These are phyloP conservation scores for Pogonomyrmex barbatus DNA, from an alignment of 1,140 invertebrate species.

Conservation along the genomic window DNA sequence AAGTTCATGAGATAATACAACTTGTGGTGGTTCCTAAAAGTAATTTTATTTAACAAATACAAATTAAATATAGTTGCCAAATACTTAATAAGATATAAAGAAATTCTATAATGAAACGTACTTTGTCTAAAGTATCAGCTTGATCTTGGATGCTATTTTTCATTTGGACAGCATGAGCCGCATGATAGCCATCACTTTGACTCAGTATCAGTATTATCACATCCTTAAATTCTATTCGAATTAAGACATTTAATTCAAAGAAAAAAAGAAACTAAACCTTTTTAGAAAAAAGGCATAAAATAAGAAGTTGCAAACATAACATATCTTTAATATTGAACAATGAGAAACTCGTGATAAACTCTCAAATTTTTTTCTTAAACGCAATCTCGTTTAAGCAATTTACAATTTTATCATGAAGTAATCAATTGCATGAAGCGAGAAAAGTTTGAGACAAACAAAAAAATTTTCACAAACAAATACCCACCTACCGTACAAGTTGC, in stretches of 20 bases:
- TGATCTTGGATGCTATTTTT: slow-evolving; percentile 78
- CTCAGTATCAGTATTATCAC: slow-evolving; percentile 82
- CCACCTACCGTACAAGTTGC: slow-evolving; percentile 12
- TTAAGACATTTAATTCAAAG: neutral
- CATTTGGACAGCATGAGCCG: slow-evolving; percentile 79
- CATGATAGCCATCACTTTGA: slow-evolving; percentile 83
- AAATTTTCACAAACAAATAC: neutral
- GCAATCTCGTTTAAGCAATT: neutral
- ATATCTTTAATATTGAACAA: neutral
- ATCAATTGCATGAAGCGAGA: neutral
- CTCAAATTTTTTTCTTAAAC: neutral
- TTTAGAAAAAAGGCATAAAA: neutral
- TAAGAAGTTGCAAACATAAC: neutral
- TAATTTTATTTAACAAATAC: neutral
- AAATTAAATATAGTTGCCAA: neutral
- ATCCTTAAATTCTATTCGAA: slow-evolving; percentile 75
- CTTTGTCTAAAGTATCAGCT: slow-evolving; percentile 76
- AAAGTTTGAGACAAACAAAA: neutral
- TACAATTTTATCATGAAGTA: neutral
- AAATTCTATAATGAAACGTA: slow-evolving; percentile 61
- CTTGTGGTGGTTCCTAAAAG: slow-evolving; percentile 79
- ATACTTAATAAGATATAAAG: neutral
- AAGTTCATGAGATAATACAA: slow-evolving; percentile 88
- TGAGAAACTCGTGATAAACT: neutral
- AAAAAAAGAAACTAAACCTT: slow-evolving; percentile 22